Conservation (phyloP, 2,797 vertebrate genomes). For the Pygocentrus nattereri region DNA sequence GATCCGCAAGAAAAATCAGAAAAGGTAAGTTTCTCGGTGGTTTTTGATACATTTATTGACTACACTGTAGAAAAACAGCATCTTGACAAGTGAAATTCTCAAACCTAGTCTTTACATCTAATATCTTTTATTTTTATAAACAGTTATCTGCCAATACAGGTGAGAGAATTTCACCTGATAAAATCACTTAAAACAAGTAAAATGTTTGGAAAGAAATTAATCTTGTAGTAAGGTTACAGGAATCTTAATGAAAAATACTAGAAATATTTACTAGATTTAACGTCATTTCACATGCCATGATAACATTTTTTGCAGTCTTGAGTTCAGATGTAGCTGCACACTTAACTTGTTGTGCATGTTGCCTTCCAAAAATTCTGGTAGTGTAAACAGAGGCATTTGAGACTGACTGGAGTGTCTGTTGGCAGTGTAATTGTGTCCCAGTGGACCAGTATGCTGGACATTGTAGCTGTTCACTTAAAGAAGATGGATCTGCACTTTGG, state of each 20-base stretch:
- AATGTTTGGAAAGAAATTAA: too few species aligned
- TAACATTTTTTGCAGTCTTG: too few species aligned
- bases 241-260: too few species aligned
- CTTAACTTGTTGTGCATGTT: background rate
- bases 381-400: background rate
- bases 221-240: too few species aligned
- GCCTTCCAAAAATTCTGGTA: background rate
- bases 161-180: too few species aligned
- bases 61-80: background rate
- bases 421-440: constrained; percentile 94
- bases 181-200: too few species aligned
- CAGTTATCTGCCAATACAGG: too few species aligned
- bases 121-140: too few species aligned
- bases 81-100: too few species aligned
- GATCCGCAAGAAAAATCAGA: constrained; percentile 81
- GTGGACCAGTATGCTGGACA: constrained; percentile 94
- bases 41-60: background rate
- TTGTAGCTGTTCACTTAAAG: constrained; percentile 86
- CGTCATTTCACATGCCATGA: too few species aligned
- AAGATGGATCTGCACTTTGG: constrained; percentile 77
- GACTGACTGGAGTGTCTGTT: constrained; percentile 14
- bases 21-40: constrained; percentile 79
- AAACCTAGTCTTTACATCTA: too few species aligned
- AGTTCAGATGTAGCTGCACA: background rate
- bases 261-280: too few species aligned